These are phyloP conservation scores for Aldrovandia affinis DNA, from an alignment of 2,797 vertebrate genomes.

Conservation along the genomic window DNA sequence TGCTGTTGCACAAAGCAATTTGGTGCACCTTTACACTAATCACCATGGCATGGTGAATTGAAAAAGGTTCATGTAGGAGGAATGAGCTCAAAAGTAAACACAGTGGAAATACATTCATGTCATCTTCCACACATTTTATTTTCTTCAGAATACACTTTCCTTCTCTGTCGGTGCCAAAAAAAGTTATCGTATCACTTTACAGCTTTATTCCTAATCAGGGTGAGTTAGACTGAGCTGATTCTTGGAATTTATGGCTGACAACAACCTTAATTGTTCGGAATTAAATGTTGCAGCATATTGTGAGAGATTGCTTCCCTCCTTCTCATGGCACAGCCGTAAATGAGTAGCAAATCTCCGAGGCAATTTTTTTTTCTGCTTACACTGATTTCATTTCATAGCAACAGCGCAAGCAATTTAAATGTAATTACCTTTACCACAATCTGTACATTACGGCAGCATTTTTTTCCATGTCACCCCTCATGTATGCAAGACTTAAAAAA, in stretches of 20 bases:
- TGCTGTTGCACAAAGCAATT: no score
- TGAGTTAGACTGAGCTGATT: neutral
- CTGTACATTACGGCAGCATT: neutral
- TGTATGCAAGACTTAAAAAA: neutral
- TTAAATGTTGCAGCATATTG: conserved; percentile 26
- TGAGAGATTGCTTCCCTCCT: conserved; percentile 8
- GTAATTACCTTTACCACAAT: conserved; percentile 30
- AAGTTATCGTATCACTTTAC: conserved; percentile 29
- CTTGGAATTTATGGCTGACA: conserved; percentile 2
- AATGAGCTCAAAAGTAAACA: neutral
- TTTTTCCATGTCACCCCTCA: conserved; percentile 25
- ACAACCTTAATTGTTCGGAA: conserved; percentile 10
- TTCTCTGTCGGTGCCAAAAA: neutral
- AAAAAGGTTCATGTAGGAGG: neutral
- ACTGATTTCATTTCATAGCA: conserved; percentile 33
- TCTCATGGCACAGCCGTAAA: conserved; percentile 30
- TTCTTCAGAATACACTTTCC: neutral
- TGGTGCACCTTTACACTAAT: no score
- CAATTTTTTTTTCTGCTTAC: conserved; percentile 28
- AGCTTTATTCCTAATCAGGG: conserved; percentile 46
- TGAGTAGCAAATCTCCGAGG: conserved; percentile 23
- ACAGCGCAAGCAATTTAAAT: conserved; percentile 36
- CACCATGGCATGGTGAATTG: no score
- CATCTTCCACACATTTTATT: neutral
- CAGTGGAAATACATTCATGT: neutral